Conservation (phyloP, 2,113 vertebrate genomes). For the Tamias sibiricus region DNA sequence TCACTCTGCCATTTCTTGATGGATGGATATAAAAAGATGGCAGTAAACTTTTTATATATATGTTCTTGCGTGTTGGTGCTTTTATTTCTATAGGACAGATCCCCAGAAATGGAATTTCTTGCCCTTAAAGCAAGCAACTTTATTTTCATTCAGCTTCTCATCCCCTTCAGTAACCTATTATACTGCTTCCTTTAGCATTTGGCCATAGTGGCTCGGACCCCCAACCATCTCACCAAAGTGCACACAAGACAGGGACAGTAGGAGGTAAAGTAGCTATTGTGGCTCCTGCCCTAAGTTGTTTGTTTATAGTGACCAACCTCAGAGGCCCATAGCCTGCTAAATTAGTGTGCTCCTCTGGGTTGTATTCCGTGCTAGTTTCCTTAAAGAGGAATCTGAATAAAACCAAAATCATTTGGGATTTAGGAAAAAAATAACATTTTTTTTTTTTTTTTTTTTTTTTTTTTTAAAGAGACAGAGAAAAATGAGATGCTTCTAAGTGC, state of each 20-base stretch:
- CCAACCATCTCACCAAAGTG: background rate
- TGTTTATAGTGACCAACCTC: slow-evolving; percentile 56
- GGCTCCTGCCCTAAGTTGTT: slow-evolving; percentile 59
- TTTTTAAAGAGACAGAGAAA: background rate
- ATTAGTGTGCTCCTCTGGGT: slow-evolving; percentile 30
- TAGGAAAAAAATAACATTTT: background rate
- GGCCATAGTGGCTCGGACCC: background rate
- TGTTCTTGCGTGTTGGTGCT: background rate
- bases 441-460: no score
- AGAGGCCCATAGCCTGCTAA: background rate
- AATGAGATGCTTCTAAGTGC: background rate
- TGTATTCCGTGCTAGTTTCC: background rate
- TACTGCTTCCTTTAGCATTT: background rate
- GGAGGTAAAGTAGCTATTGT: slow-evolving; percentile 62
- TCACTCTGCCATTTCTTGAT: background rate
- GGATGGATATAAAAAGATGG: background rate
- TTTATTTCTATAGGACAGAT: background rate
- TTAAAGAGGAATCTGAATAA: slow-evolving; percentile 21
- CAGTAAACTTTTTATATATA: background rate
- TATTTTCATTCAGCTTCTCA: background rate
- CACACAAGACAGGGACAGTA: background rate
- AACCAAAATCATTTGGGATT: background rate
- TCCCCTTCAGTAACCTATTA: background rate
- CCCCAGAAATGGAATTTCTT: background rate
- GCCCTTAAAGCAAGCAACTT: background rate